Base-by-base conservation (phyloP, 2,888 invertebrate species). In the Cylloceria caligata region DNA sequence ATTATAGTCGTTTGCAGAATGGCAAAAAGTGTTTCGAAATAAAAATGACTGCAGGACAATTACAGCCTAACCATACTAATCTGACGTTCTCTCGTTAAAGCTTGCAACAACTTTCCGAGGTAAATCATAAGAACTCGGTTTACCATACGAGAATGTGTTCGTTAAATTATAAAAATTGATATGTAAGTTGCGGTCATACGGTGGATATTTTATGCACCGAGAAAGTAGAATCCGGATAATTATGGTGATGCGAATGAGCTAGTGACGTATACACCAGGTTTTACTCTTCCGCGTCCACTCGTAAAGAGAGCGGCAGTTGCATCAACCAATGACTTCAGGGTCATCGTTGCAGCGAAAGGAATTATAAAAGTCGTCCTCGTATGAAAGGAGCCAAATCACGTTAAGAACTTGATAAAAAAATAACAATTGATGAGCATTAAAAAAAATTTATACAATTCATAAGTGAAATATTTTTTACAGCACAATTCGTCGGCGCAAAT, bases 221-320 rank as follows among this genome's bases (percentile, higher is more conserved):
- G 69, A 71, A 71, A 71, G 69, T 55, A 11, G 27, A 42, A 19
- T 71, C 30, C 24, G n/a, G 42, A 42, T 71, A 71, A 57, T 71
- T 57, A 42, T 19, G 55, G 67, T 19, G n/a, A n/a, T n/a, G 34
- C 16, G 19, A 30, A 55, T 19, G 30, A 19, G 36, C 16, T 3
- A 52, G 7, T 19, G 30, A 1, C 34, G 49, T 30, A 13, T 34
- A 21, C 9, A 52, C 9, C 21, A 9, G 39, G 27, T 57, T 57
- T 27, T n/a, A 30, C 69, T 76, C 72, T 62, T 77, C 68, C 67
- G 72, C 72, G n/a, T 81, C 42, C 34, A 49, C 11, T 77, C 67
- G 72, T 21, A 72, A 77, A 68, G 77, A 62, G 81, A 81, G 72
- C 39, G 81, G 72, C 27, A 55, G 45, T 81, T 77, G 76, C 76